Base-by-base conservation (phyloP, 2,888 invertebrate genomes). In the Thymelicus lineola region DNA sequence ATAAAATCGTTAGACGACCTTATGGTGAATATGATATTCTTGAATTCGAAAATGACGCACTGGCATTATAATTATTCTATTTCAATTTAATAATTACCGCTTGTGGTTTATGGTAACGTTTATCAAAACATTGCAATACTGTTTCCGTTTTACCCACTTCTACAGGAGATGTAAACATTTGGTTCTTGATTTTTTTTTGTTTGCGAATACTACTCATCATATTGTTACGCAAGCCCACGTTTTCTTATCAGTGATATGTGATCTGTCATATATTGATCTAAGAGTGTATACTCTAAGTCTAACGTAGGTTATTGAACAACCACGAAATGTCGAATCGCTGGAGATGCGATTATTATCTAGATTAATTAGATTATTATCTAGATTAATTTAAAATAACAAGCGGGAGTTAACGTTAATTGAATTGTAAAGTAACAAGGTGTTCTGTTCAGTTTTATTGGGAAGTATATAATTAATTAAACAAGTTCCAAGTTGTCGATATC, bases 401-500 rank as follows among this genome's bases (percentile, higher is more conserved):
- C 17, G 1, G 15, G 9, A 50, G 50, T 50, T 50, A 53, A 53
- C 7, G 36, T 57, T 36, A 57, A 57, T 57, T 57, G 35, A 36
- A 36, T 57, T 57, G 14, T 36, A 14, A 36, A 57, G 5, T 20
- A 53, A 53, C 20, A 53, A 20, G 7, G 7, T 55, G 46, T 50
- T 42, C 7, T 55, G 6, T 42, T n/a, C 45, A 42, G 17, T 38
- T 53, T 61, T 67, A 61, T 61, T 67, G 42, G 17, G 38, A 60
- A 60, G 50, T 38, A 55, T 70, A 70, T 74, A 73, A 74, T 74
- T 82, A 79, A 82, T 83, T 83, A 82, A 82, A 88, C 86, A 83
- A 84, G 86, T 85, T 81, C 78, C 72, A 82, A 78, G 92, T 91
- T 93, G 90, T 78, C 85, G 83, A 88, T 86, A 88, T 87, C 91